A percentile compares a stretch with the other conserved stretches of the same genome.
Conservation (phyloP, 2,888 invertebrate genomes). For the Melieria crassipennis region DNA sequence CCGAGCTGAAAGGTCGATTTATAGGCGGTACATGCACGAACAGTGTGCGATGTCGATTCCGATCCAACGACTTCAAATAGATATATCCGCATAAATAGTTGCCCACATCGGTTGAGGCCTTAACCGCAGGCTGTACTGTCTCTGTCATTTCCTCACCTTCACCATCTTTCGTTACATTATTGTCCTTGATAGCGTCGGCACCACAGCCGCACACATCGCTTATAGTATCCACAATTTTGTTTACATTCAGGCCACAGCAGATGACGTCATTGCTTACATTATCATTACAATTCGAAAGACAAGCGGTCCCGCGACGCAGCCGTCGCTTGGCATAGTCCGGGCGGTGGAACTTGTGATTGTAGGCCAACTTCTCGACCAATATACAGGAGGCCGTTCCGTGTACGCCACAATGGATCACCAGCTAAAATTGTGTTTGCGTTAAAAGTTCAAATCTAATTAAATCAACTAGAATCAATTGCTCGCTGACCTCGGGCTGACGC, state of each 20-base stretch:
- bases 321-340: constrained; percentile 57
- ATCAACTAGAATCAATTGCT: background rate
- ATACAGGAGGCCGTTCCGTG: constrained; percentile 58
- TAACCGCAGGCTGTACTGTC: constrained; percentile 34
- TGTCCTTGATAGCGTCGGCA: constrained; percentile 32
- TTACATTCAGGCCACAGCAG: constrained; percentile 57
- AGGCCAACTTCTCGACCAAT: constrained; percentile 61
- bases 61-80: constrained; percentile 76
- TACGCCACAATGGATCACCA: constrained; percentile 65
- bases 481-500: constrained; percentile 71
- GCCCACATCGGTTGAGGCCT: constrained; percentile 58
- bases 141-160: background rate
- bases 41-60: constrained; percentile 70
- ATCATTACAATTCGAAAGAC: constrained; percentile 46
- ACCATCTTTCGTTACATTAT: background rate
- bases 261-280: constrained; percentile 48
- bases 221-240: constrained; percentile 65
- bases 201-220: constrained; percentile 50
- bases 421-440: constrained; percentile 38
- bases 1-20: constrained; percentile 70
- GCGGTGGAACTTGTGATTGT: constrained; percentile 60
- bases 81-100: constrained; percentile 83
- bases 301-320: constrained; percentile 48
- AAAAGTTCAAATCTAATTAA: background rate
- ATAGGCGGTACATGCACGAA: constrained; percentile 83